phyloP scores from a whole-genome alignment of 2,113 vertebrate species.

The Zapornia atra region DNA sequence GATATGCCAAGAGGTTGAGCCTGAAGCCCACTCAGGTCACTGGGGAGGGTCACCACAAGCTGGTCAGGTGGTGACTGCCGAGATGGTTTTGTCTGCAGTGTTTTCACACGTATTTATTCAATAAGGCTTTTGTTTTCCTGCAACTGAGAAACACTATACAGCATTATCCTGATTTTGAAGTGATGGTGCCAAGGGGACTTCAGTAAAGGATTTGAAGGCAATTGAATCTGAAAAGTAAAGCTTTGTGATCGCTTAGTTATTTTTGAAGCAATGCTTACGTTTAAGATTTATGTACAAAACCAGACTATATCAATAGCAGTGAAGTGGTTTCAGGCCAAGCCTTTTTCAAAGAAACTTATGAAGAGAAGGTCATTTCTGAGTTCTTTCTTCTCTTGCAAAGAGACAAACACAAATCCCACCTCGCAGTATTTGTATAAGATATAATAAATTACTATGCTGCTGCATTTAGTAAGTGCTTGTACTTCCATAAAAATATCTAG shows the following conservation, averaged over 20 bases:
- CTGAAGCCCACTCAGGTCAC: conserved; percentile 40
- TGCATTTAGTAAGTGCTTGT: conserved; percentile 5
- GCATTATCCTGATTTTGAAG: conserved; percentile 76
- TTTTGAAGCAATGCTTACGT: conserved; percentile 69
- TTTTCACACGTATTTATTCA: conserved; percentile 84
- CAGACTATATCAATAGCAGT: conserved; percentile 46
- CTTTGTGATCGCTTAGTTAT: conserved; percentile 75
- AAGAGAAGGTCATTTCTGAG: conserved; percentile 50
- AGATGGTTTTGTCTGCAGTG: conserved; percentile 73
- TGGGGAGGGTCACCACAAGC: conserved; percentile 57
- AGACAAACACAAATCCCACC: conserved; percentile 48
- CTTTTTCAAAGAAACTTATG: conserved; percentile 43
- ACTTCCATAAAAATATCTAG: conserved; percentile 32
- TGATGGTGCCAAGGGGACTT: conserved; percentile 75
- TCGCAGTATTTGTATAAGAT: conserved; percentile 37
- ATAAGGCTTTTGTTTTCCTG: conserved; percentile 80
- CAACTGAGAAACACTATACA: conserved; percentile 60
- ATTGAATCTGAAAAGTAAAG: conserved; percentile 74
- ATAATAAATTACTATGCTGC: conserved; percentile 36
- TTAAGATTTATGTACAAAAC: conserved; percentile 62
- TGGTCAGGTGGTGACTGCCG: conserved; percentile 71
- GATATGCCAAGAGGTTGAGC: conserved; percentile 74
- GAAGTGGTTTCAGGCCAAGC: conserved; percentile 47
- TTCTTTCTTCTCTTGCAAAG: conserved; percentile 36
- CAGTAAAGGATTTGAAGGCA: conserved; percentile 71